Evolutionary conservation across 2,797 vertebrate species (phyloP).

Genomic region (Stomatorhinus walkeri): DNA sequence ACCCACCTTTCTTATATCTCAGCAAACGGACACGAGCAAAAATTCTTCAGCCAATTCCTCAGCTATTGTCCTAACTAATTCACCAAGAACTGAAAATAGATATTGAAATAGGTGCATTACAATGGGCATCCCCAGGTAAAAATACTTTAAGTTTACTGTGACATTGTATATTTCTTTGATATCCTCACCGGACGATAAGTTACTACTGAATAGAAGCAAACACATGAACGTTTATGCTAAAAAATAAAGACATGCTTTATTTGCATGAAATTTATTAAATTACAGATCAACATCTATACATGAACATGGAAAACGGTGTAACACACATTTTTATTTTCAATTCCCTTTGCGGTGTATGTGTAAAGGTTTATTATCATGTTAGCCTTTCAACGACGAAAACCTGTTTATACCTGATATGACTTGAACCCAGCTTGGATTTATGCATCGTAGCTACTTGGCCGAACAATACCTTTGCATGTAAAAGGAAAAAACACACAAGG

Average conservation of each 20-base stretch:
- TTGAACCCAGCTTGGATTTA: neutral
- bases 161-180: neutral
- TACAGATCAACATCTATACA: neutral
- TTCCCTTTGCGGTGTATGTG: neutral
- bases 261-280: neutral
- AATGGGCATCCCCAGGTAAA: neutral
- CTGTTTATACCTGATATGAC: slow-evolving; percentile 2
- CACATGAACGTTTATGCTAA: neutral
- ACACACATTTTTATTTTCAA: neutral
- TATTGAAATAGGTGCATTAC: neutral
- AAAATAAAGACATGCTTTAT: neutral
- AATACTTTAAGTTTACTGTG: neutral
- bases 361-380: neutral
- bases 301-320: neutral
- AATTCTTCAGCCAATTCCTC: neutral
- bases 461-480: neutral
- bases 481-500: neutral
- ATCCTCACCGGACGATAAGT: neutral
- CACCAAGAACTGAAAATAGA: neutral
- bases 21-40: neutral
- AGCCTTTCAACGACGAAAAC: slow-evolving; percentile 3
- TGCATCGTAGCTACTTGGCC: neutral
- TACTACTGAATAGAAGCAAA: neutral
- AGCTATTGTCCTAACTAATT: neutral
- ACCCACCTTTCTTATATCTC: neutral